Conservation (phyloP, 2,888 invertebrate species). For the Epistrophe eligans region DNA sequence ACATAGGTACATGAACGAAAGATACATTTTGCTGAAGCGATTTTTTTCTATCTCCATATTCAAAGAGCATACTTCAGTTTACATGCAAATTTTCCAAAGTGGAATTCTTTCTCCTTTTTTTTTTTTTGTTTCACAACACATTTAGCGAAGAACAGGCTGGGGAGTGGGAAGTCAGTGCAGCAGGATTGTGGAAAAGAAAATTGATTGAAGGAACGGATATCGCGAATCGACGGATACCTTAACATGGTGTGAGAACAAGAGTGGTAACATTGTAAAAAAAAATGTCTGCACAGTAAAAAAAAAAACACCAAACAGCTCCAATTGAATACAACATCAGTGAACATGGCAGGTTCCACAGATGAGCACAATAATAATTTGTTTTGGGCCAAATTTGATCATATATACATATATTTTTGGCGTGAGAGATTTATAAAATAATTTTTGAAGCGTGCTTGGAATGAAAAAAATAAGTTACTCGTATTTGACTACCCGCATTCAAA, state of each 20-base stretch:
- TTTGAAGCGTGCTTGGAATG: too few species aligned
- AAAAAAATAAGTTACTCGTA: too few species aligned
- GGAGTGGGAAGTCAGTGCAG: background rate
- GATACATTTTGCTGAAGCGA: constrained; percentile 30
- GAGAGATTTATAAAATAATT: too few species aligned
- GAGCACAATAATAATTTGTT: background rate
- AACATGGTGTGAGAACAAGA: constrained; percentile 64
- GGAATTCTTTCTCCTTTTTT: constrained; percentile 44
- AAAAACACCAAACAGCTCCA: background rate
- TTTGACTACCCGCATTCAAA: too few species aligned
- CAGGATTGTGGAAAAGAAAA: constrained; percentile 38
- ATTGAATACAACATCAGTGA: constrained; percentile 14
- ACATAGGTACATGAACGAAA: background rate
- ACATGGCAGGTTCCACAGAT: background rate
- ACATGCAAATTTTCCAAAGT: constrained; percentile 68
- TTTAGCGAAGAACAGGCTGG: background rate
- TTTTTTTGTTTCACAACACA: too few species aligned
- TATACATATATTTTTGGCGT: too few species aligned
- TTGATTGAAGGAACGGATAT: constrained; percentile 71
- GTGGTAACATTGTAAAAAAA: constrained; percentile 53
- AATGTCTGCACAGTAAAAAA: constrained; percentile 12
- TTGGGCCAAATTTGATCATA: background rate
- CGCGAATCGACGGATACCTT: constrained; percentile 64
- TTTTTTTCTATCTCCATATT: constrained; percentile 26
- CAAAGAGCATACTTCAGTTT: constrained; percentile 49